A percentile compares a stretch with the other conserved stretches of the same genome.
phyloP scores from a whole-genome alignment of 2,797 vertebrate species.

The Ateles fusciceps region DNA sequence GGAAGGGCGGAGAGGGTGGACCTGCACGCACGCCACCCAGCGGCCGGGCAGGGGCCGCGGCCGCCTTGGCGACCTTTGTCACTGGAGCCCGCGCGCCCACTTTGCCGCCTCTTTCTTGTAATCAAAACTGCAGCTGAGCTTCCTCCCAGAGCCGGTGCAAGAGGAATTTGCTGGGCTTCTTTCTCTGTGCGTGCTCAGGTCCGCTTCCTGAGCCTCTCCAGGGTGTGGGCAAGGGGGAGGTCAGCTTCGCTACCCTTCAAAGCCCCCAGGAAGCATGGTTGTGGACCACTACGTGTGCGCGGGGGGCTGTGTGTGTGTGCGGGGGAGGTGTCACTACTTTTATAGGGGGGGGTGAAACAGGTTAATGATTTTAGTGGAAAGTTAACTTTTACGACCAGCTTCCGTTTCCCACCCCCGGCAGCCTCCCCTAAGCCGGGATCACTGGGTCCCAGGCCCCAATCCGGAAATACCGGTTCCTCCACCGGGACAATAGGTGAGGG shows the following conservation, averaged over 20 bases:
- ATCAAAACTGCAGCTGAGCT: neutral
- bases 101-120: neutral
- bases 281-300: neutral
- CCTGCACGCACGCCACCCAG: constrained; percentile 21
- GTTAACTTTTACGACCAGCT: neutral
- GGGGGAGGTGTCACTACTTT: neutral
- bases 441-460: constrained; percentile 40
- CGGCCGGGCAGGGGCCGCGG: neutral
- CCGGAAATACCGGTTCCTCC: constrained; percentile 84
- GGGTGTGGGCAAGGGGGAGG: neutral
- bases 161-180: neutral
- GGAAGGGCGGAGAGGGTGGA: neutral
- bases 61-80: neutral
- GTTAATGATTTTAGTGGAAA: neutral
- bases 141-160: neutral
- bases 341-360: neutral
- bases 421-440: constrained; percentile 8
- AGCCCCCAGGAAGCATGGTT: neutral
- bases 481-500: constrained; percentile 66
- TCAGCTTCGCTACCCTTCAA: neutral
- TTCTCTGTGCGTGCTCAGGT: neutral
- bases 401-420: constrained; percentile 28
- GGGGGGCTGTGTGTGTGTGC: neutral
- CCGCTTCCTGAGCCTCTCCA: neutral
- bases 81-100: accelerated